phyloP scores from a whole-genome alignment of 1,140 invertebrate species.

The Nomia melanderi region DNA sequence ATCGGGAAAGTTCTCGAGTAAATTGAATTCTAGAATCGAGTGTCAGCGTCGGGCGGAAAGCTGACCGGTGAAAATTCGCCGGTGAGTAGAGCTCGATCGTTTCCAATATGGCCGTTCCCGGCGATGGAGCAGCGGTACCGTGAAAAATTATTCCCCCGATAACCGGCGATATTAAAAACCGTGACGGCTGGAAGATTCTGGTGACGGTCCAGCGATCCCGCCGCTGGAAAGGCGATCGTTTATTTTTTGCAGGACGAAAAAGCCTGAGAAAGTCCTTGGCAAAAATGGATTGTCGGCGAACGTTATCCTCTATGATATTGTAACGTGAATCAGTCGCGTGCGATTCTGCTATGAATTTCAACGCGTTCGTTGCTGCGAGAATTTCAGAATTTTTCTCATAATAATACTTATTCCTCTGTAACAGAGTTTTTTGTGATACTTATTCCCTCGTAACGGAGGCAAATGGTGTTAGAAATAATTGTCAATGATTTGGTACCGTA shows the following conservation, averaged over 20 bases:
- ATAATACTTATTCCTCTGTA: too few species aligned
- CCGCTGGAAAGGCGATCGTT: not conserved
- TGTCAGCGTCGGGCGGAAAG: conserved; percentile 30
- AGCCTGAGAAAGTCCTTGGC: too few species aligned
- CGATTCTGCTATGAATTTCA: too few species aligned
- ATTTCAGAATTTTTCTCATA: too few species aligned
- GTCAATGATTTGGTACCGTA: too few species aligned
- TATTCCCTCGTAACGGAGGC: too few species aligned
- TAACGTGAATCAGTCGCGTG: too few species aligned
- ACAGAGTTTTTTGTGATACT: too few species aligned
- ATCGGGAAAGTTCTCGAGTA: conserved; percentile 57
- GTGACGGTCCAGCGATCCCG: not conserved
- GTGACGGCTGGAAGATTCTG: not conserved
- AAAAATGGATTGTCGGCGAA: not conserved
- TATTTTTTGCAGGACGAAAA: too few species aligned
- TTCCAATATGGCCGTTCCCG: not conserved
- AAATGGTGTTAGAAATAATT: too few species aligned
- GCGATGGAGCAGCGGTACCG: not conserved
- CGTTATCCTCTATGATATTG: too few species aligned
- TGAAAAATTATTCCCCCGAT: conserved; percentile 27
- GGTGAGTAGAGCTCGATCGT: not conserved
- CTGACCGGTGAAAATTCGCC: conserved; percentile 31
- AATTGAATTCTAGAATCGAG: conserved; percentile 63
- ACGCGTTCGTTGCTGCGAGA: too few species aligned
- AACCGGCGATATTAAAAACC: conserved; percentile 22